Evolutionary conservation across 2,797 vertebrate species (phyloP).

Genomic region (Urosaurus nigricauda): DNA sequence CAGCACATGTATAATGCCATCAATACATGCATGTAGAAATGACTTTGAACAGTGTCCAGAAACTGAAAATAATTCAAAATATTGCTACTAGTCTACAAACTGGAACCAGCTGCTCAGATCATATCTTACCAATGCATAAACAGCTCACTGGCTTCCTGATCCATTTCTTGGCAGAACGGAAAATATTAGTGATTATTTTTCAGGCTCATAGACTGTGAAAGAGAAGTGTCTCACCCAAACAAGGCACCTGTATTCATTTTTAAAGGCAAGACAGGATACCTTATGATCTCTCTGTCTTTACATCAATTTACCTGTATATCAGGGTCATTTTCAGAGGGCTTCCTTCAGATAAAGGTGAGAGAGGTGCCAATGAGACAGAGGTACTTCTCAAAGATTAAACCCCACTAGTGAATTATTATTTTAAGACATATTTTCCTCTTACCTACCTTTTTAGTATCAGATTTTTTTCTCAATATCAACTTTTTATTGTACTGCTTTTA

Average conservation of each 20-base stretch:
- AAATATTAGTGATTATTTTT: background rate
- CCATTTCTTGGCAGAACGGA: background rate
- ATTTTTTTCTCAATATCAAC: background rate
- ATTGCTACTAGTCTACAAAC: background rate
- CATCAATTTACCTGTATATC: background rate
- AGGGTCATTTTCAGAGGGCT: background rate
- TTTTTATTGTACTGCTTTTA: background rate
- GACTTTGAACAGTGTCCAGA: background rate
- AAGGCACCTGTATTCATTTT: too few species aligned
- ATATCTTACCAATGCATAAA: background rate
- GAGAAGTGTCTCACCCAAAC: too few species aligned
- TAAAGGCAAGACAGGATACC: background rate
- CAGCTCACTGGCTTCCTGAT: background rate
- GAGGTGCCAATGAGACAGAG: background rate
- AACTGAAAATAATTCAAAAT: background rate
- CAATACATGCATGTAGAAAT: background rate
- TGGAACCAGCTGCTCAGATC: background rate
- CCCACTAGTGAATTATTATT: background rate
- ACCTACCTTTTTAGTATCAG: background rate
- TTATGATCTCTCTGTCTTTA: background rate
- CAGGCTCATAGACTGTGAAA: background rate
- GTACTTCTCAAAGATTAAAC: background rate
- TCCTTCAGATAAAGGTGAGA: background rate
- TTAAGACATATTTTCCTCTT: background rate
- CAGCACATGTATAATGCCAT: background rate